Evolutionary conservation across 2,888 invertebrate genomes (phyloP).

Genomic region (Neocrepidodera transversa): DNA sequence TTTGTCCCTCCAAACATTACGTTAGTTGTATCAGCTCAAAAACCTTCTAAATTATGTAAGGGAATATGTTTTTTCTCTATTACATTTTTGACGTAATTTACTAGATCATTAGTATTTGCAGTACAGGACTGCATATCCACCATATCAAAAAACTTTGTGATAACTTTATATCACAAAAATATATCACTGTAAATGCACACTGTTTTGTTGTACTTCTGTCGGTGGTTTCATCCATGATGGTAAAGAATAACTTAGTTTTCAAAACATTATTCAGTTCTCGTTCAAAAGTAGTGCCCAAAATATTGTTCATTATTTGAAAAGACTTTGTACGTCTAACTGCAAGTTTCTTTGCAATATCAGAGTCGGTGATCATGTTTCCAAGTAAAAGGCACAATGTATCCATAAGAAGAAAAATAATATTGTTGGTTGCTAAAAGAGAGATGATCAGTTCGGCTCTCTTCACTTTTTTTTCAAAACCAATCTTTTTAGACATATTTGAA

Average conservation of each 20-base stretch:
- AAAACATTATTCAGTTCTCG: too few relatives aligned
- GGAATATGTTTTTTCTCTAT: slow-evolving; percentile 23
- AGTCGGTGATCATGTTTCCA: too few relatives aligned
- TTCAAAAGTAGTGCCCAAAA: too few relatives aligned
- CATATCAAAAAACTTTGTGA: slow-evolving; percentile 14
- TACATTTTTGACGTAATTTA: slow-evolving; percentile 1
- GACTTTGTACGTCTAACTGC: too few relatives aligned
- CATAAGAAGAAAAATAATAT: too few relatives aligned
- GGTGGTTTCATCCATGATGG: slow-evolving; percentile 34
- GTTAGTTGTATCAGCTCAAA: slow-evolving; percentile 48
- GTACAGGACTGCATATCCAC: not conserved
- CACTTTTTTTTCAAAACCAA: too few relatives aligned
- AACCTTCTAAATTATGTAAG: slow-evolving; percentile 43
- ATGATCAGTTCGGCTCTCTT: too few relatives aligned
- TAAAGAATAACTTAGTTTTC: slow-evolving; percentile 19
- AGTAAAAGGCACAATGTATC: too few relatives aligned
- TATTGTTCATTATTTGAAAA: too few relatives aligned
- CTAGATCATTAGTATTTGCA: not conserved
- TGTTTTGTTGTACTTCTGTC: slow-evolving; percentile 23
- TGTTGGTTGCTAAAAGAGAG: too few relatives aligned
- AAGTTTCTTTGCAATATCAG: too few relatives aligned
- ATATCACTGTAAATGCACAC: slow-evolving; percentile 27
- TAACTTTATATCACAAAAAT: not conserved
- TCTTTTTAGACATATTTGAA: too few relatives aligned
- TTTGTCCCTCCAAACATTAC: slow-evolving; percentile 45